Conservation (phyloP, 2,113 vertebrate genomes). For the Hystrix cristata region DNA sequence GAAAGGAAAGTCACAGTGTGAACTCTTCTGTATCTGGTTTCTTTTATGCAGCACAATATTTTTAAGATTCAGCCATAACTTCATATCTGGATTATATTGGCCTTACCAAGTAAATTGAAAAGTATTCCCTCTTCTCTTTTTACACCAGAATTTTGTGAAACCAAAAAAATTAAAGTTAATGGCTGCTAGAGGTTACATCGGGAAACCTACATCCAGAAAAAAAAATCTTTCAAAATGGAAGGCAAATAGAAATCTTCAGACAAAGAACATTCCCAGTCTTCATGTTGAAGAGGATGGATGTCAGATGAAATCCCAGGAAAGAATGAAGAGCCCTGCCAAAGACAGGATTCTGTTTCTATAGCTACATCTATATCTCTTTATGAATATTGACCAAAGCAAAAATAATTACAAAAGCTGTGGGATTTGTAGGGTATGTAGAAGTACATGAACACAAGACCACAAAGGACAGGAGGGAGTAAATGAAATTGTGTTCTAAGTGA, state of each 20-base stretch:
- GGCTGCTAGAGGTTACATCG: not conserved
- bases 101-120: not conserved
- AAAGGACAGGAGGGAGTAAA: not conserved
- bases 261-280: not conserved
- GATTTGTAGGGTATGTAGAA: too few relatives aligned
- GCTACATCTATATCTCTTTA: not conserved
- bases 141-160: not conserved
- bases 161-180: not conserved
- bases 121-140: not conserved
- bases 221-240: not conserved
- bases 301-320: not conserved
- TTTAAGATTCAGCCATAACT: not conserved
- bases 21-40: not conserved
- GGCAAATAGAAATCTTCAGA: not conserved
- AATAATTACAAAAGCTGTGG: not conserved
- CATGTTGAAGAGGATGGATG: not conserved
- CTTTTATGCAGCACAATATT: not conserved
- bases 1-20: not conserved
- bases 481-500: not conserved
- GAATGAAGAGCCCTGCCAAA: too few relatives aligned
- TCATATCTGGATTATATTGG: not conserved
- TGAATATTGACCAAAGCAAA: not conserved
- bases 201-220: not conserved
- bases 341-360: too few relatives aligned
- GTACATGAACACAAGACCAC: not conserved